A percentile compares a stretch with the other conserved stretches of the same genome.
Evolutionary conservation across 2,113 vertebrate species (phyloP).

Genomic region (Scortum barcoo): DNA sequence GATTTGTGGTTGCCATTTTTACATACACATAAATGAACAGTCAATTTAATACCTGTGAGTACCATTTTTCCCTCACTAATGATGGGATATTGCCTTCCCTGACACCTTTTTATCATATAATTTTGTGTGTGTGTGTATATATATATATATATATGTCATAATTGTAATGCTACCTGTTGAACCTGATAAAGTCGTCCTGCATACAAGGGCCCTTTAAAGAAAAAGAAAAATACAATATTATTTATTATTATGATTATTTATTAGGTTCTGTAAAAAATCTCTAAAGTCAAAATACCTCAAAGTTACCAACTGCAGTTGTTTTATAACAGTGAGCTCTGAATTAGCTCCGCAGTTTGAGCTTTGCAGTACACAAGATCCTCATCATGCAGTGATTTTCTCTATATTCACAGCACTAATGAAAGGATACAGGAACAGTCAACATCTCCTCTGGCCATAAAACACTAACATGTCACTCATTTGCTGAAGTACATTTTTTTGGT

Average conservation of each 20-base stretch:
- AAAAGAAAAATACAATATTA: background rate
- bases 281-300: background rate
- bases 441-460: conserved; percentile 38
- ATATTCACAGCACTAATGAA: conserved; percentile 43
- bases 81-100: conserved; percentile 41
- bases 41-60: conserved; percentile 51
- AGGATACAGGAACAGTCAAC: conserved; percentile 34
- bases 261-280: background rate
- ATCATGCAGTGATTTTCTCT: conserved; percentile 27
- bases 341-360: conserved; percentile 8
- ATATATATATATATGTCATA: too few species aligned
- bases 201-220: too few species aligned
- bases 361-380: conserved; percentile 28
- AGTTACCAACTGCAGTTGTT: conserved; percentile 6
- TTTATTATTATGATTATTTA: too few species aligned
- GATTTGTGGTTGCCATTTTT: conserved; percentile 62
- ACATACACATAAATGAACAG: conserved; percentile 60
- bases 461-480: conserved; percentile 48
- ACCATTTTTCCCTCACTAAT: conserved; percentile 38
- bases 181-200: too few species aligned
- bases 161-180: too few species aligned
- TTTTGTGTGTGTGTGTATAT: too few species aligned
- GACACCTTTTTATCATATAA: conserved; percentile 37
- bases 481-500: conserved; percentile 20
- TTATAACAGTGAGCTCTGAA: background rate